Conservation (phyloP, 2,113 vertebrate genomes). For the Pygoscelis antarcticus region DNA sequence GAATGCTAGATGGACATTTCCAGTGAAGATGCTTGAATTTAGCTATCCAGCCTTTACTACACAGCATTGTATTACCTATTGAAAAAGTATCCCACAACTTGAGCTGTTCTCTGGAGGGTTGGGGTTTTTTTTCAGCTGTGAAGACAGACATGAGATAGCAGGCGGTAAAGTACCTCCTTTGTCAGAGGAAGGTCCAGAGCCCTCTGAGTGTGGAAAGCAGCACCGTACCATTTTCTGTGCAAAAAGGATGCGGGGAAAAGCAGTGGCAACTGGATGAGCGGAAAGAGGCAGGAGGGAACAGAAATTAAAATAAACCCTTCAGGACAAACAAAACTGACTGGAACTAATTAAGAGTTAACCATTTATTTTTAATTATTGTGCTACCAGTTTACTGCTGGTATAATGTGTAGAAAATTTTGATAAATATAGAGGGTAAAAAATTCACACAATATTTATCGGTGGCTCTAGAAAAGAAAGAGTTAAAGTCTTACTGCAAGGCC, state of each 20-base stretch:
- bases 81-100: background rate
- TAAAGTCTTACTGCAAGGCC: background rate
- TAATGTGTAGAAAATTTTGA: background rate
- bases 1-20: constrained; percentile 2
- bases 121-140: background rate
- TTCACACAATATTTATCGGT: background rate
- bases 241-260: background rate
- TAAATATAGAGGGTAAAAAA: background rate
- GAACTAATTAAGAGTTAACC: background rate
- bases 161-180: background rate
- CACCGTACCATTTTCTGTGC: fast-evolving
- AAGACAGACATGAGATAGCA: background rate
- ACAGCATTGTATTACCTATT: background rate
- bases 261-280: background rate
- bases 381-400: background rate
- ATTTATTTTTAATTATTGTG: background rate
- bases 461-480: background rate
- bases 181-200: background rate
- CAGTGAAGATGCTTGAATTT: background rate
- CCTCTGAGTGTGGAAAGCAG: background rate
- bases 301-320: background rate
- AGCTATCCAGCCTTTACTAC: background rate
- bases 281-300: background rate
- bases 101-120: background rate
- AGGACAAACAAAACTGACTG: background rate